Conservation (phyloP, 1,140 invertebrate species). For the Bactericera cockerelli region DNA sequence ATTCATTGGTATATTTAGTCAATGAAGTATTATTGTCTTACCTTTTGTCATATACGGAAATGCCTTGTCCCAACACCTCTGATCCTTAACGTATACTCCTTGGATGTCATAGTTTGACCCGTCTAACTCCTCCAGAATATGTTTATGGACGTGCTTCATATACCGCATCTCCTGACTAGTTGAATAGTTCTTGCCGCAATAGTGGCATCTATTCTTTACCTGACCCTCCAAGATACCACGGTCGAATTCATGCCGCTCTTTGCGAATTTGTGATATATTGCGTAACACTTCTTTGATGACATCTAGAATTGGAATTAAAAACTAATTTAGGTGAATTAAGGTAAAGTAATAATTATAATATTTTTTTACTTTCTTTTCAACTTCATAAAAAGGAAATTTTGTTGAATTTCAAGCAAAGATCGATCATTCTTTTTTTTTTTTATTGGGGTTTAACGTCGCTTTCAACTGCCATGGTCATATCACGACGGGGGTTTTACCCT, state of each 20-base stretch:
- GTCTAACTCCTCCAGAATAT: neutral
- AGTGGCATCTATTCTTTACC: neutral
- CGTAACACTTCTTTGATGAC: neutral
- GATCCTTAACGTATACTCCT: neutral
- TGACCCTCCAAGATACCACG: neutral
- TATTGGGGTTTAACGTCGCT: too few species aligned
- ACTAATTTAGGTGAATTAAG: too few species aligned
- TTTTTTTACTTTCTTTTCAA: too few species aligned
- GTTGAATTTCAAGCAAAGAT: too few species aligned
- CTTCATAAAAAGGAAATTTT: too few species aligned
- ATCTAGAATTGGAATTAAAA: neutral
- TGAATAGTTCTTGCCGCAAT: constrained; percentile 5
- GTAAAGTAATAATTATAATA: too few species aligned
- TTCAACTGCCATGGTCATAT: too few species aligned
- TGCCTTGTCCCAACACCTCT: neutral
- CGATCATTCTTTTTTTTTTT: too few species aligned
- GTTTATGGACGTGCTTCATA: neutral
- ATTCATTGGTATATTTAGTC: too few species aligned
- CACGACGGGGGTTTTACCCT: too few species aligned
- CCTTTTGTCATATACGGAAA: constrained; percentile 6
- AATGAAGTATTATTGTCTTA: too few species aligned
- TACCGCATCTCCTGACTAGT: neutral
- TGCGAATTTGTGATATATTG: neutral
- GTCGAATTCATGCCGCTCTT: neutral
- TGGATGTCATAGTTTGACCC: neutral